A percentile compares a stretch with the other conserved stretches of the same genome.
These are phyloP conservation scores for Anticlea derivata DNA, from an alignment of 2,888 invertebrate species.

Conservation along the genomic window DNA sequence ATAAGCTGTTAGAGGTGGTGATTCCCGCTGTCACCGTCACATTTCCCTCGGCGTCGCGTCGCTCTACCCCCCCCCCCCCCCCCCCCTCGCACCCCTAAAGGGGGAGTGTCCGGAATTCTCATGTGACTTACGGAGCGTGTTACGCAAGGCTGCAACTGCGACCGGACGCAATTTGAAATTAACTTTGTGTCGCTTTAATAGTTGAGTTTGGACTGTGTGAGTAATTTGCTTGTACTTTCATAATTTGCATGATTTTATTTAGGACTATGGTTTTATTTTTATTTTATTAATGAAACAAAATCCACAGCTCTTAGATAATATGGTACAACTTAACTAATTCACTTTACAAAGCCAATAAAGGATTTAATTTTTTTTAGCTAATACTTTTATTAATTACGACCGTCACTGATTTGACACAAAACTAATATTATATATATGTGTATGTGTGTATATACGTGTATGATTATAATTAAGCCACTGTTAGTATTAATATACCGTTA, in stretches of 20 bases:
- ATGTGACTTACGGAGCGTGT: constrained; percentile 18
- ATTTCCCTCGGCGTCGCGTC: neutral
- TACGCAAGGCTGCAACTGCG: constrained; percentile 21
- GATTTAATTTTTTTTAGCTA: no score
- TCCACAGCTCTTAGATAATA: no score
- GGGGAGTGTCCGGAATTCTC: constrained; percentile 13
- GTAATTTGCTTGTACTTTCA: constrained; percentile 2
- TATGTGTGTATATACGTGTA: no score
- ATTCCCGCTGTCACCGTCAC: constrained; percentile 2
- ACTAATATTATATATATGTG: no score
- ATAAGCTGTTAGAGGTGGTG: constrained; percentile 1
- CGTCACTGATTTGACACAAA: no score
- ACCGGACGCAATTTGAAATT: constrained; percentile 18
- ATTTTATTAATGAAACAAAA: no score
- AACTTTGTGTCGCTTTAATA: constrained; percentile 21
- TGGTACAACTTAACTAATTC: no score
- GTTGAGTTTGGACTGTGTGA: constrained; percentile 4
- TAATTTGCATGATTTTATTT: neutral
- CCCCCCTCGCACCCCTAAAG: neutral
- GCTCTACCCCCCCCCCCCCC: neutral
- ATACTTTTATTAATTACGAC: no score
- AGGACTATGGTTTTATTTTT: neutral
- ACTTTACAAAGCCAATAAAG: no score
- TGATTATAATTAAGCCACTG: no score
- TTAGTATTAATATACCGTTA: no score